Conservation (phyloP, 2,888 invertebrate species). For the Hirtodrosophila cameraria region DNA sequence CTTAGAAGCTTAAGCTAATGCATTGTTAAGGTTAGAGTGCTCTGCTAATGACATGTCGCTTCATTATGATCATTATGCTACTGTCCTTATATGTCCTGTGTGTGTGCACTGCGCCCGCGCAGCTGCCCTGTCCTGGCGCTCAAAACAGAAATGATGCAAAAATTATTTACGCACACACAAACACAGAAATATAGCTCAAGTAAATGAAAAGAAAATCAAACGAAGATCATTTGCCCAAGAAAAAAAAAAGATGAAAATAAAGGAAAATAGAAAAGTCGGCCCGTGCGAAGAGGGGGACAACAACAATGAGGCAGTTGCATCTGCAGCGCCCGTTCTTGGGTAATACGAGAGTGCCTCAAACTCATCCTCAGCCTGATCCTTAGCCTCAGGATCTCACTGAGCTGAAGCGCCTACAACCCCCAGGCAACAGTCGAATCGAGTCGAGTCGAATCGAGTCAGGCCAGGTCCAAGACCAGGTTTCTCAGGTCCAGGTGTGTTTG, state of each 20-base stretch:
- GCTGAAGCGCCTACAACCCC: conserved; percentile 50
- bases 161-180: conserved; percentile 56
- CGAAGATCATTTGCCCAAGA: conserved; percentile 61
- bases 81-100: conserved; percentile 17
- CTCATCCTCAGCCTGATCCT: background rate
- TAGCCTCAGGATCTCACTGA: conserved; percentile 4
- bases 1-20: too few species aligned
- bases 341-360: conserved; percentile 39
- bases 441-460: conserved; percentile 4
- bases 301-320: conserved; percentile 59
- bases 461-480: conserved; percentile 1
- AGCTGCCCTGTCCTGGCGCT: conserved; percentile 59
- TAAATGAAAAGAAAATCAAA: conserved; percentile 57
- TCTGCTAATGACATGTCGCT: conserved; percentile 2
- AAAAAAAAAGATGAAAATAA: conserved; percentile 18
- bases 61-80: background rate
- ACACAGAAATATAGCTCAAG: conserved; percentile 11
- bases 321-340: conserved; percentile 50
- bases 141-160: conserved; percentile 67
- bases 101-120: conserved; percentile 55
- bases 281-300: conserved; percentile 28
- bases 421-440: conserved; percentile 25
- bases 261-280: conserved; percentile 23
- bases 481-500: conserved; percentile 62
- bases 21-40: background rate